Evolutionary conservation across 2,797 vertebrate genomes (phyloP).

Genomic region (Microctenopoma lineatum): DNA sequence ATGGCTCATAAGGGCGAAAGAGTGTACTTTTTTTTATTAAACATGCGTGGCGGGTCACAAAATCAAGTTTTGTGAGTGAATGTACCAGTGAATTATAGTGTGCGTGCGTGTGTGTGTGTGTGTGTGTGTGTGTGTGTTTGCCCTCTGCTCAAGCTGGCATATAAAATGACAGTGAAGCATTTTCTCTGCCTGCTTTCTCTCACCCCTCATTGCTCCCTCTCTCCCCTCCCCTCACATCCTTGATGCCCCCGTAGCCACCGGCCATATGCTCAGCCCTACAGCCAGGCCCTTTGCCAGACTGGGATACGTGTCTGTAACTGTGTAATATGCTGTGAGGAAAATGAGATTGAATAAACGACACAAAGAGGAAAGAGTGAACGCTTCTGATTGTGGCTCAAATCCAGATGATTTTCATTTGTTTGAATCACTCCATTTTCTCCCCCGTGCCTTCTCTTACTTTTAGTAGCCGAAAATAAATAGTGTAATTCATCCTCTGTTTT

Average conservation of each 20-base stretch:
- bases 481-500: slow-evolving; percentile 24
- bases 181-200: slow-evolving; percentile 66
- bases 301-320: slow-evolving; percentile 36
- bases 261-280: slow-evolving; percentile 72
- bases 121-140: slow-evolving; percentile 10
- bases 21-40: not conserved
- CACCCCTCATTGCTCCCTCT: slow-evolving; percentile 42
- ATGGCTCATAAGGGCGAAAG: slow-evolving; percentile 20
- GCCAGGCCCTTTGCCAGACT: slow-evolving; percentile 61
- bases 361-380: not conserved
- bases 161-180: slow-evolving; percentile 66
- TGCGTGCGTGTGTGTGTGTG: slow-evolving; percentile 2
- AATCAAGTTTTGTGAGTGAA: not conserved
- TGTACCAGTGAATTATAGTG: not conserved
- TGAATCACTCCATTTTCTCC: slow-evolving; percentile 24
- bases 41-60: not conserved
- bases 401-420: slow-evolving; percentile 44
- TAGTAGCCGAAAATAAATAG: slow-evolving; percentile 35
- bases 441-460: slow-evolving; percentile 23
- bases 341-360: slow-evolving; percentile 1
- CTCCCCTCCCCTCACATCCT: slow-evolving; percentile 39
- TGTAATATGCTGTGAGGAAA: slow-evolving; percentile 36
- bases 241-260: slow-evolving; percentile 48
- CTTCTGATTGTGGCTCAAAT: slow-evolving; percentile 25
- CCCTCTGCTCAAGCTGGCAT: slow-evolving; percentile 53